phyloP scores from a whole-genome alignment of 2,888 invertebrate genomes.

The Eupithecia abbreviata region DNA sequence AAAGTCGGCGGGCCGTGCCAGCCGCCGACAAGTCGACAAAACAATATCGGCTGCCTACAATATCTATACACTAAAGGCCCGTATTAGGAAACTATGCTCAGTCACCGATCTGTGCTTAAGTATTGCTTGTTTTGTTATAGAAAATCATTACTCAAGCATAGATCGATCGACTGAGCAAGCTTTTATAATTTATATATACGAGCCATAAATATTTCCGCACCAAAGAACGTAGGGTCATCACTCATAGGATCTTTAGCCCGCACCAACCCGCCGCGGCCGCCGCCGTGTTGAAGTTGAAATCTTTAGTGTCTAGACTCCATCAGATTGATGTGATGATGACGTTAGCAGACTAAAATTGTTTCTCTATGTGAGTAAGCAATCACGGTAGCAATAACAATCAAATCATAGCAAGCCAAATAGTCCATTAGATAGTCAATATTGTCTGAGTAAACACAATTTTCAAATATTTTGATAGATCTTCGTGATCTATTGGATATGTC shows the following conservation, averaged over 20 bases:
- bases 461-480: background rate
- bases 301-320: background rate
- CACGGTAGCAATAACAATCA: slow-evolving; percentile 1
- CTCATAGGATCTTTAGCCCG: too few species aligned
- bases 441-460: background rate
- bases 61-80: background rate
- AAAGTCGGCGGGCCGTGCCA: background rate
- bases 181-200: too few species aligned
- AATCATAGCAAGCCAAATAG: background rate
- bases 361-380: background rate
- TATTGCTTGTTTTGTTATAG: too few species aligned
- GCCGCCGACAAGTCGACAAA: background rate
- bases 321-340: background rate
- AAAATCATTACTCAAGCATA: too few species aligned
- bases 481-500: background rate
- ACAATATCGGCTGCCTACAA: background rate
- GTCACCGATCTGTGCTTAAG: too few species aligned
- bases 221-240: background rate
- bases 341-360: background rate
- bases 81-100: too few species aligned
- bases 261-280: background rate
- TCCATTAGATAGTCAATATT: background rate
- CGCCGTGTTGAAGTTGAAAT: background rate
- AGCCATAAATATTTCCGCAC: background rate
- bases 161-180: too few species aligned